phyloP scores from a whole-genome alignment of 2,888 invertebrate species.

The Tipula unca region DNA sequence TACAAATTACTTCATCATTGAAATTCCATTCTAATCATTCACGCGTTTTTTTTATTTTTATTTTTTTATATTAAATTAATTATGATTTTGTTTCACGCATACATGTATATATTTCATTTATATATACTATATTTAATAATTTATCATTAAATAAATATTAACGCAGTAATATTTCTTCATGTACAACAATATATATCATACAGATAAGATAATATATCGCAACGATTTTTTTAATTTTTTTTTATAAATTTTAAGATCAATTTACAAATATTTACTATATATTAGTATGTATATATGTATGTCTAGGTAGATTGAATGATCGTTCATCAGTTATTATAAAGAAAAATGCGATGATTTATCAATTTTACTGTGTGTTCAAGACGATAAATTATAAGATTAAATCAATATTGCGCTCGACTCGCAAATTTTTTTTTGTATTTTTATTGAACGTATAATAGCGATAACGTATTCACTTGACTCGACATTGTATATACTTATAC shows the following conservation, averaged over 20 bases:
- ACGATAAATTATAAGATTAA: neutral
- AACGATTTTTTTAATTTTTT: neutral
- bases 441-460: neutral
- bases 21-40: neutral
- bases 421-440: neutral
- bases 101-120: neutral
- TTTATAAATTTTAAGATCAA: neutral
- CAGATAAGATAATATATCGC: neutral
- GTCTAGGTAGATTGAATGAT: neutral
- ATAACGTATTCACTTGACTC: neutral
- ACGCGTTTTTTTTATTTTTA: neutral
- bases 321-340: neutral
- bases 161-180: neutral
- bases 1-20: conserved; percentile 8
- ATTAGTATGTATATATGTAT: neutral
- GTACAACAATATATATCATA: neutral
- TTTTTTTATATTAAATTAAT: neutral
- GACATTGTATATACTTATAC: neutral
- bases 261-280: neutral
- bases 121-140: neutral
- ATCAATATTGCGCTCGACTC: neutral
- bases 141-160: neutral
- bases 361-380: neutral
- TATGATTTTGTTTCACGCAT: neutral
- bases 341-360: neutral